Evolutionary conservation across 2,113 vertebrate species (phyloP).

Genomic region (Amazona guildingii): DNA sequence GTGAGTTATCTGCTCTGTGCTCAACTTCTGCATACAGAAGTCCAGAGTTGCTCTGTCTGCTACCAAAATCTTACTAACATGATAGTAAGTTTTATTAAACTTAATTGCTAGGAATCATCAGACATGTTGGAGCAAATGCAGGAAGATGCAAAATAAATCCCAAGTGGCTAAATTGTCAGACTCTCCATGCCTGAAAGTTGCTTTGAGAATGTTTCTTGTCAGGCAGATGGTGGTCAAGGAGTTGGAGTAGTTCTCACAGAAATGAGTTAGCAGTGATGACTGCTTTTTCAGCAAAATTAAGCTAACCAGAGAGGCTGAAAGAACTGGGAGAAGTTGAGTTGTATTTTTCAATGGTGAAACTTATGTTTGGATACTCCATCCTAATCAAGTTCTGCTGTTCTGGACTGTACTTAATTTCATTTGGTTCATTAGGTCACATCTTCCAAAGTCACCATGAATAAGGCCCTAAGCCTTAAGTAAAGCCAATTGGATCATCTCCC

Average conservation of each 20-base stretch:
- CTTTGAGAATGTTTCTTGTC: not conserved
- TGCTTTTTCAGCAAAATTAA: slow-evolving; percentile 5
- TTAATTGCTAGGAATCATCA: not conserved
- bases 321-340: not conserved
- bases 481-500: not conserved
- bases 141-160: not conserved
- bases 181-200: not conserved
- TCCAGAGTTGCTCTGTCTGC: not conserved
- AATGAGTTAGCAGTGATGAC: not conserved
- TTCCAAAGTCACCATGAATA: not conserved
- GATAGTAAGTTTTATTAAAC: not conserved
- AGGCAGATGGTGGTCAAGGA: not conserved
- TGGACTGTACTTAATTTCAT: not conserved
- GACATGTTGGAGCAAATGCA: not conserved
- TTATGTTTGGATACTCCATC: not conserved
- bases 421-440: not conserved
- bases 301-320: not conserved
- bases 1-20: not conserved
- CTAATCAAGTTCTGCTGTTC: not conserved
- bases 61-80: not conserved
- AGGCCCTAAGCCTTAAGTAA: not conserved
- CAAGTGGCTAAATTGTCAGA: not conserved
- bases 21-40: not conserved
- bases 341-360: not conserved
- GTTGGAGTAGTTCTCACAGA: not conserved